phyloP scores from a whole-genome alignment of 2,113 vertebrate genomes.

The Poecile atricapillus region DNA sequence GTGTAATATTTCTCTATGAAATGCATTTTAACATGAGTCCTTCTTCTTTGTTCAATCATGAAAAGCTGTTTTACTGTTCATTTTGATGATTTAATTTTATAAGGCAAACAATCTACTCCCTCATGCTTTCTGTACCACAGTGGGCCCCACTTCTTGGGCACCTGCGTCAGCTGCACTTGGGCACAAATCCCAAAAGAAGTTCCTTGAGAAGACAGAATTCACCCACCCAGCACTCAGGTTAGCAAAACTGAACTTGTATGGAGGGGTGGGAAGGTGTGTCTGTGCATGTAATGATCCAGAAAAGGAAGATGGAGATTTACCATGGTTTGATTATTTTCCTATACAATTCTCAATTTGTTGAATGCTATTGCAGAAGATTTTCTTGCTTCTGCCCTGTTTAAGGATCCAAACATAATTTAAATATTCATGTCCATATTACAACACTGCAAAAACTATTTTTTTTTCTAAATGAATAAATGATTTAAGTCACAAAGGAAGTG shows the following conservation, averaged over 20 bases:
- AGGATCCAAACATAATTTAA: not conserved
- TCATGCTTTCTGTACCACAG: accelerated
- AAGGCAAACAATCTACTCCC: not conserved
- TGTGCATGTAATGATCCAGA: not conserved
- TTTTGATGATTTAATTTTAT: not conserved
- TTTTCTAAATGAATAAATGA: not conserved
- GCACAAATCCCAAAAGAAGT: not conserved
- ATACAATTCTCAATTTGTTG: not conserved
- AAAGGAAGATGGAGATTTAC: not conserved
- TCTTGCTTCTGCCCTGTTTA: not conserved
- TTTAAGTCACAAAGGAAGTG: not conserved
- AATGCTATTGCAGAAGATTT: not conserved
- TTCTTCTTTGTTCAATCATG: not conserved
- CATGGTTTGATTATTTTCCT: not conserved
- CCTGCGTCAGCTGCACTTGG: not conserved
- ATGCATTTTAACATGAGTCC: not conserved
- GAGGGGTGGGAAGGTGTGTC: not conserved
- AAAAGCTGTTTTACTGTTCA: not conserved
- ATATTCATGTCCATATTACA: not conserved
- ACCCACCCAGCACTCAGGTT: not conserved
- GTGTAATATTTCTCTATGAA: not conserved
- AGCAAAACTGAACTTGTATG: not conserved
- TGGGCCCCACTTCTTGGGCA: not conserved
- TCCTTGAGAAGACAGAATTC: not conserved
- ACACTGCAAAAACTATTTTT: not conserved